Conservation (phyloP, 2,797 vertebrate species). For the Syndactyla subalaris region DNA sequence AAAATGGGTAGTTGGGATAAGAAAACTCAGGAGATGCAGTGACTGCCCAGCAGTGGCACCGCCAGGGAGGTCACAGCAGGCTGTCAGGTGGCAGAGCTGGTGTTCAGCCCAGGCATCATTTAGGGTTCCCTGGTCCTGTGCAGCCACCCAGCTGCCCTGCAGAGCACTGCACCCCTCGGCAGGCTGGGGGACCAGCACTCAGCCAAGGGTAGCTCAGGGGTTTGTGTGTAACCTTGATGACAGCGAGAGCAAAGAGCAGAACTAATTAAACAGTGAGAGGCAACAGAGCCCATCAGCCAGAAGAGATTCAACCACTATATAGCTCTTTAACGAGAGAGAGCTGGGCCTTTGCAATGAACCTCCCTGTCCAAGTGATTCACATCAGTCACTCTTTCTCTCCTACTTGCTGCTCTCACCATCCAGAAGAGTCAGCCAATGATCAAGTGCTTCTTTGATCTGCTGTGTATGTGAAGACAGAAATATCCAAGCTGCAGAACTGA, state of each 20-base stretch:
- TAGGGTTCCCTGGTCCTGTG: too few relatives aligned
- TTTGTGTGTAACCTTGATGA: background rate
- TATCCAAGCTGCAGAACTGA: constrained; percentile 81
- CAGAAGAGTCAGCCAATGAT: background rate
- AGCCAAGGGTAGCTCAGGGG: background rate
- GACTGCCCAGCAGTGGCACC: background rate
- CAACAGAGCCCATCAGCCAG: background rate
- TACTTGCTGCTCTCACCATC: background rate
- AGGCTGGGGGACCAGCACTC: background rate
- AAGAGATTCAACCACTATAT: background rate
- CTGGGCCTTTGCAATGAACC: background rate
- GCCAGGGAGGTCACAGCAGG: background rate
- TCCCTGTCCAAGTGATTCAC: background rate
- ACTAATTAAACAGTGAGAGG: background rate
- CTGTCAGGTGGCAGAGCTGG: background rate
- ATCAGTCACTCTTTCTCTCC: background rate
- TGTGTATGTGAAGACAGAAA: constrained; percentile 54
- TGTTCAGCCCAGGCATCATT: background rate
- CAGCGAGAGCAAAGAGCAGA: background rate
- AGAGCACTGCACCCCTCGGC: background rate
- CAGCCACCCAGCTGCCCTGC: background rate
- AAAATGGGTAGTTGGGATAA: background rate
- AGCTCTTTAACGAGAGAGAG: background rate
- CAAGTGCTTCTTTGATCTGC: constrained; percentile 14
- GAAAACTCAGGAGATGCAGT: background rate